Percentiles rank a stretch among this genome's conserved stretches.
Evolutionary conservation across 2,113 vertebrate genomes (phyloP).

Genomic region (Regulus satrapa): DNA sequence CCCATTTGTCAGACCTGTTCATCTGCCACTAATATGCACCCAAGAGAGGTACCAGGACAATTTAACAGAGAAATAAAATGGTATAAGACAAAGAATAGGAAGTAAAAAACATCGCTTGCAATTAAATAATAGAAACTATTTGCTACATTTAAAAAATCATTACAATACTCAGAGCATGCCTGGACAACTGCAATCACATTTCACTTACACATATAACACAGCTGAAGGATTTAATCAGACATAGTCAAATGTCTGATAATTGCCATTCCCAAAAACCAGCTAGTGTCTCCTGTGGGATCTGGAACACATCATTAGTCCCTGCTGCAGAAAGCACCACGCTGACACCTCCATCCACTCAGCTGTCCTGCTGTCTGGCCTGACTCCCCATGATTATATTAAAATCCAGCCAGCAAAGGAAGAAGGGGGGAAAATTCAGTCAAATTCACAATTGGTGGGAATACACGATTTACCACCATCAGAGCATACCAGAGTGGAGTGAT

Average conservation of each 20-base stretch:
- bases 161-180: neutral
- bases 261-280: neutral
- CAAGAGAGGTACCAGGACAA: fast-evolving
- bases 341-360: neutral
- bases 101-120: neutral
- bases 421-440: neutral
- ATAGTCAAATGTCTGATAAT: neutral
- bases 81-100: neutral
- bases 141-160: neutral
- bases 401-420: neutral
- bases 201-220: neutral
- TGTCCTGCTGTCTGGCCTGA: neutral
- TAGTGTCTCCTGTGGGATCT: neutral
- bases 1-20: neutral
- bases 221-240: neutral
- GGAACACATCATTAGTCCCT: neutral
- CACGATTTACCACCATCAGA: neutral
- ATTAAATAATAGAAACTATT: neutral
- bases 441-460: neutral
- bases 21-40: neutral
- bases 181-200: neutral
- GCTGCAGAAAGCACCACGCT: neutral
- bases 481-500: neutral
- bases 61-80: neutral
- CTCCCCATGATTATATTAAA: neutral